These are phyloP conservation scores for Connochaetes taurinus DNA, from an alignment of 2,113 vertebrate genomes.

Conservation along the genomic window DNA sequence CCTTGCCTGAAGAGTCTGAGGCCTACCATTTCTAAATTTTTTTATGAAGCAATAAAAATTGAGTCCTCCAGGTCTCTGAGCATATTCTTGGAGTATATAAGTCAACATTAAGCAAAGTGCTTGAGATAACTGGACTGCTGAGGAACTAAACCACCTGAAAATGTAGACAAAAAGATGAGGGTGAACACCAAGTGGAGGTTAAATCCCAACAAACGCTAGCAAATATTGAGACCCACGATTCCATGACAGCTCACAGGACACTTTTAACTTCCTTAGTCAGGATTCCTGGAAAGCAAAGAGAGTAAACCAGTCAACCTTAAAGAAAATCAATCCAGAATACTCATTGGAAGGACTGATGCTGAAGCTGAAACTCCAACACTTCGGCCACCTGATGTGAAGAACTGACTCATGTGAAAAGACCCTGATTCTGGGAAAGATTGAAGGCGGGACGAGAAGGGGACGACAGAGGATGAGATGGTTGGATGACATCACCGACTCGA, in stretches of 20 bases:
- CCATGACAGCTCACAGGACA: neutral
- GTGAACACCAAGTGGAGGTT: neutral
- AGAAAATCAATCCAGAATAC: neutral
- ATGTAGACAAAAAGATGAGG: neutral
- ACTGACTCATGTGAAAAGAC: neutral
- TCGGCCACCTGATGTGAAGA: neutral
- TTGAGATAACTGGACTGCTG: neutral
- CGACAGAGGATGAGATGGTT: neutral
- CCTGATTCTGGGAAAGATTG: neutral
- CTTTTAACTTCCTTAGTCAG: neutral
- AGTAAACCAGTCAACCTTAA: neutral
- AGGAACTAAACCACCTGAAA: neutral
- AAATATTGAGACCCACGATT: neutral
- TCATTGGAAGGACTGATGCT: neutral
- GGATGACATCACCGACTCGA: neutral
- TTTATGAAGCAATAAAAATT: neutral
- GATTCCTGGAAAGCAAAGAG: neutral
- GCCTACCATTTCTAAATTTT: neutral
- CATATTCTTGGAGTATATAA: neutral
- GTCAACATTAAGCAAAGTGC: neutral
- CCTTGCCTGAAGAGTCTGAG: neutral
- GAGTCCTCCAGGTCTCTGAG: neutral
- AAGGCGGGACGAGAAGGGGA: fast-evolving
- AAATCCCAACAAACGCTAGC: neutral
- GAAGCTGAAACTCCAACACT: neutral